Evolutionary conservation across 2,113 vertebrate species (phyloP), one percentile per base, ranked within the genome.

Genomic region (Trinectes maculatus): DNA sequence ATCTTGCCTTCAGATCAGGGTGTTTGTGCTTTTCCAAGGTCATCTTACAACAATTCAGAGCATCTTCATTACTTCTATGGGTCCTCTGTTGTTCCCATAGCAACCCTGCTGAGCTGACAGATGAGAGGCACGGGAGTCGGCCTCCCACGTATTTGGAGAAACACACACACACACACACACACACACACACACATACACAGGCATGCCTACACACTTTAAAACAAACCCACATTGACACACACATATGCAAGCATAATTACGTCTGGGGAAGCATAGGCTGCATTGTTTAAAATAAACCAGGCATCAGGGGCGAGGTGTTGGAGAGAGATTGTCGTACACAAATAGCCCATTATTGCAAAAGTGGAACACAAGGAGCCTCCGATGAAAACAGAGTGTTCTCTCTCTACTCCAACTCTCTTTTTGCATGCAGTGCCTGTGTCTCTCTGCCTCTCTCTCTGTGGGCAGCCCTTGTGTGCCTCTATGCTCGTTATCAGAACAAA

Each of bases 1-100:
- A 24, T 47, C 26, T 22, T 40, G 62, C 58, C 78, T 54, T 72
- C 77, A 80, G 51, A 82, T 64, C 39, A 39, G 63, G 72, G 73
- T 49, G 28, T 61, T 54, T 63, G 57, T 59, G 57, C 56, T 61
- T 79, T 70, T 81, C 82, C 85, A 90, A 91, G 90, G 88, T 89
- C 85, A 88, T 79, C 76, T 76, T 4, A 42, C 52, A 77, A 82
- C 89, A 82, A 89, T 86, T 85, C 75, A 77, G 72, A 83, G 80
- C 85, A 71, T 90, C 85, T 80, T 90, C 79, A 90, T 87, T 81
- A 86, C 85, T 88, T 81, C 34, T 72, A 63, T 60, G 36, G 84
- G 75, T 70, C 83, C 77, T 80, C 74, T 74, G 66, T 79, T 56
- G 89, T 93, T 92, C 71, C 91, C 91, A 91, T 93, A 83, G 92